Percentiles rank a stretch among this genome's conserved stretches.
Conservation (phyloP, 2,113 vertebrate species). For the Mesoclemmys tuberculata region DNA sequence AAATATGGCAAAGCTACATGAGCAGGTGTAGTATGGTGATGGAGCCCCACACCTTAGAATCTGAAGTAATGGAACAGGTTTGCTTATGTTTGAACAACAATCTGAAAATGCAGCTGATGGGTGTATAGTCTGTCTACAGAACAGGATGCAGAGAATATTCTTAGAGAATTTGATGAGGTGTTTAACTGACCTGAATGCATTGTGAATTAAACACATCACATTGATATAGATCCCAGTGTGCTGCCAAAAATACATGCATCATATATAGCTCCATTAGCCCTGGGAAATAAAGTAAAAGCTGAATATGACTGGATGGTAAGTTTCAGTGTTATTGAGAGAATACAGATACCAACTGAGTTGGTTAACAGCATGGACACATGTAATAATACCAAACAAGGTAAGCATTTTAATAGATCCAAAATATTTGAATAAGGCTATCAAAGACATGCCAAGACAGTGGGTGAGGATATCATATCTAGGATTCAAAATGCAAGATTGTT, state of each 20-base stretch:
- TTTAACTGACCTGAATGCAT: constrained; percentile 70
- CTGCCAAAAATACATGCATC: constrained; percentile 66
- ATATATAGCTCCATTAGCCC: constrained; percentile 52
- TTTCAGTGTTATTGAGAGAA: constrained; percentile 41
- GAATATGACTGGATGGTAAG: constrained; percentile 58
- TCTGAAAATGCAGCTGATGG: constrained; percentile 39
- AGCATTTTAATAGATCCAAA: not conserved
- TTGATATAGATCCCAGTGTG: constrained; percentile 63
- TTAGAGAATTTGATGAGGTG: constrained; percentile 72
- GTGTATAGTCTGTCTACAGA: constrained; percentile 58
- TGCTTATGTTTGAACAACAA: constrained; percentile 39
- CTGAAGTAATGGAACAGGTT: not conserved
- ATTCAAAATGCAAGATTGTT: constrained; percentile 47
- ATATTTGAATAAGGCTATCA: constrained; percentile 51
- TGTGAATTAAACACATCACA: constrained; percentile 70
- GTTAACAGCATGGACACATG: constrained; percentile 25
- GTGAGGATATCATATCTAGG: constrained; percentile 31
- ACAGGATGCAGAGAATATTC: constrained; percentile 69
- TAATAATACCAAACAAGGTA: constrained; percentile 28
- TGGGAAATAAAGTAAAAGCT: constrained; percentile 49
- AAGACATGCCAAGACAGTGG: not conserved
- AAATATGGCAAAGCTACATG: not conserved
- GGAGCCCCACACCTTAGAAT: not conserved
- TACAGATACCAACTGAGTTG: not conserved
- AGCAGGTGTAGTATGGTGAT: not conserved